A percentile compares a stretch with the other conserved stretches of the same genome.
Conservation (phyloP, 2,888 invertebrate genomes). For the Seira musarum region DNA sequence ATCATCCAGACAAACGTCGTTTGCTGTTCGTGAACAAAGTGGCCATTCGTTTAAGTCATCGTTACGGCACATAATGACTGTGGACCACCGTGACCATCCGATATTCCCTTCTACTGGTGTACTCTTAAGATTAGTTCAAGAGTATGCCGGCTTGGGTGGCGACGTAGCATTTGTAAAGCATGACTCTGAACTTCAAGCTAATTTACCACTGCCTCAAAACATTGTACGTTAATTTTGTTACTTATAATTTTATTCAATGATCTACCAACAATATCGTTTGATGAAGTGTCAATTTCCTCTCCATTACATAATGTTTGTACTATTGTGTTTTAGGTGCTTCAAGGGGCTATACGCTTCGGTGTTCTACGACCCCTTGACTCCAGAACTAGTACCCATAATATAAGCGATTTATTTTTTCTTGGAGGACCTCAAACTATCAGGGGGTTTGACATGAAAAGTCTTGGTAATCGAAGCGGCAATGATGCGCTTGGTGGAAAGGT, state of each 20-base stretch:
- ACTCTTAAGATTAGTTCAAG: conserved; percentile 82
- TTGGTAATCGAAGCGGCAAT: conserved; percentile 87
- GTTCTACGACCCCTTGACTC: conserved; percentile 75
- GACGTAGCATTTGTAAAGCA: conserved; percentile 92
- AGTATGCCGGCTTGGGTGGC: conserved; percentile 92
- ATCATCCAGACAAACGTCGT: conserved; percentile 82
- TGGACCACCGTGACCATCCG: conserved; percentile 85
- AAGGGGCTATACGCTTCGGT: conserved; percentile 81
- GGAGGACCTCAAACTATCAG: conserved; percentile 92
- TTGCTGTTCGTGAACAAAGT: conserved; percentile 89
- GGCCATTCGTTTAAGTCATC: conserved; percentile 94
- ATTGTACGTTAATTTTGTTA: conserved; percentile 74
- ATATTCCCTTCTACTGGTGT: conserved; percentile 86
- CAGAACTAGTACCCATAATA: conserved; percentile 74
- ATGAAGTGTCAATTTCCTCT: no score
- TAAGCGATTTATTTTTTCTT: conserved; percentile 85
- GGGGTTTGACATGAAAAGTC: conserved; percentile 90
- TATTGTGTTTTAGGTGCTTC: conserved; percentile 77
- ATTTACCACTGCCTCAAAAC: conserved; percentile 78
- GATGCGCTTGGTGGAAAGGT: conserved; percentile 82
- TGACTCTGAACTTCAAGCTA: conserved; percentile 82
- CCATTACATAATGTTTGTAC: background rate
- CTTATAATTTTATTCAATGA: no score
- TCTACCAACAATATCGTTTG: no score
- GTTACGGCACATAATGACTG: conserved; percentile 83